phyloP scores from a whole-genome alignment of 2,113 vertebrate species.

The Dicrurus megarhynchus region DNA sequence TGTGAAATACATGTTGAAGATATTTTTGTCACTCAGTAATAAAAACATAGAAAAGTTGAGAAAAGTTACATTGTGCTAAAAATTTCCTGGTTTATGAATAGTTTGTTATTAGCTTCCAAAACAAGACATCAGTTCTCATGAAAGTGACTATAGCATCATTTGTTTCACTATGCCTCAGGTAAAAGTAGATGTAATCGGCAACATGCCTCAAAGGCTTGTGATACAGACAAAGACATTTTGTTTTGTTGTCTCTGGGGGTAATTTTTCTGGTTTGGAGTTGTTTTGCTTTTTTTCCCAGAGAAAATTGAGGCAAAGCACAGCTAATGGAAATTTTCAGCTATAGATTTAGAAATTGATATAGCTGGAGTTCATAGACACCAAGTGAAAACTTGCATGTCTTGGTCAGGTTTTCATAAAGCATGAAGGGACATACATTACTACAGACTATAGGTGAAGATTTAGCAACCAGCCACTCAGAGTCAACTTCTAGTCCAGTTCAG shows the following conservation, averaged over 20 bases:
- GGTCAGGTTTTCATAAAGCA: neutral
- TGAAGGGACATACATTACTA: neutral
- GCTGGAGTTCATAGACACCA: neutral
- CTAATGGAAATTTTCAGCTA: neutral
- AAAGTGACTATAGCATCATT: neutral
- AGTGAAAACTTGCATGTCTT: neutral
- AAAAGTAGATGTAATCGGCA: constrained; percentile 19
- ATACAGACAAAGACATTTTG: neutral
- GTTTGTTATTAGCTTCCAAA: constrained; percentile 2
- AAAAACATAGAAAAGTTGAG: neutral
- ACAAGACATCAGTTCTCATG: neutral
- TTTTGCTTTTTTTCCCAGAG: neutral
- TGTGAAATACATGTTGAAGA: neutral
- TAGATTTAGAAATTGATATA: neutral
- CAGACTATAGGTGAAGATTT: neutral
- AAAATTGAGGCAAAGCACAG: neutral
- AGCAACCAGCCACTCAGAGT: neutral
- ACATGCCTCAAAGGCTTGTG: neutral
- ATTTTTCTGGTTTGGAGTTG: neutral
- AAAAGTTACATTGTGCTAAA: neutral
- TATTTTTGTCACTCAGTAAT: neutral
- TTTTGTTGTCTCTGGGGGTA: neutral
- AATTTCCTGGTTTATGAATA: neutral
- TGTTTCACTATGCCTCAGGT: neutral
- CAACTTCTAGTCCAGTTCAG: neutral